Evolutionary conservation across 2,797 vertebrate species (phyloP).

Genomic region (Leptatherina wallacei): DNA sequence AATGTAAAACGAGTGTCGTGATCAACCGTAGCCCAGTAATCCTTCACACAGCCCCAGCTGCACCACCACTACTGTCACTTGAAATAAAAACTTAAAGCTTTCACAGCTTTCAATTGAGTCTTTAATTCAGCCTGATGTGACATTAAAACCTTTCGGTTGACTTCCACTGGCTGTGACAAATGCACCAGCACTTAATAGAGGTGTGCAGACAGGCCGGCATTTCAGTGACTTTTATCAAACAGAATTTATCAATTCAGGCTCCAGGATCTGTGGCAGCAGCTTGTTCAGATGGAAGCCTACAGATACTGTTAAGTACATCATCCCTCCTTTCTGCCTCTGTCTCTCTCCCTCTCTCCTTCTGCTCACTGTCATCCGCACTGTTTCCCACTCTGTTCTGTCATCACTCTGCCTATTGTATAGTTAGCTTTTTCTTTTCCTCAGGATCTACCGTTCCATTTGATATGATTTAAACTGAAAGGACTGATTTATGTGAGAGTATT

Average conservation of each 20-base stretch:
- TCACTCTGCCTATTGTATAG: constrained; percentile 53
- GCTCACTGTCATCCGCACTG: constrained; percentile 52
- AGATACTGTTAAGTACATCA: constrained; percentile 86
- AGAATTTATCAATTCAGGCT: constrained; percentile 80
- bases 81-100: constrained; percentile 73
- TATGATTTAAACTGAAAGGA: neutral
- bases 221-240: constrained; percentile 84
- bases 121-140: constrained; percentile 78
- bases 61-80: constrained; percentile 65
- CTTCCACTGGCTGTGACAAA: constrained; percentile 80
- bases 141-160: constrained; percentile 82
- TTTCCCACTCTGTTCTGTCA: constrained; percentile 58
- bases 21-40: constrained; percentile 64
- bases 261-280: constrained; percentile 81
- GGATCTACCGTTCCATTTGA: constrained; percentile 28
- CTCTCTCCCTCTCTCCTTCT: constrained; percentile 50
- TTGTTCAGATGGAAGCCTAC: constrained; percentile 82
- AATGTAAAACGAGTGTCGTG: constrained; percentile 67
- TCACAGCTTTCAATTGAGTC: constrained; percentile 75
- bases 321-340: constrained; percentile 69
- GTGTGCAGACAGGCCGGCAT: constrained; percentile 84
- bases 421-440: constrained; percentile 14
- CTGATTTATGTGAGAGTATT: constrained; percentile 4
- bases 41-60: constrained; percentile 57
- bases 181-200: constrained; percentile 80